Conservation (phyloP, 2,113 vertebrate species). For the Carettochelys insculpta region DNA sequence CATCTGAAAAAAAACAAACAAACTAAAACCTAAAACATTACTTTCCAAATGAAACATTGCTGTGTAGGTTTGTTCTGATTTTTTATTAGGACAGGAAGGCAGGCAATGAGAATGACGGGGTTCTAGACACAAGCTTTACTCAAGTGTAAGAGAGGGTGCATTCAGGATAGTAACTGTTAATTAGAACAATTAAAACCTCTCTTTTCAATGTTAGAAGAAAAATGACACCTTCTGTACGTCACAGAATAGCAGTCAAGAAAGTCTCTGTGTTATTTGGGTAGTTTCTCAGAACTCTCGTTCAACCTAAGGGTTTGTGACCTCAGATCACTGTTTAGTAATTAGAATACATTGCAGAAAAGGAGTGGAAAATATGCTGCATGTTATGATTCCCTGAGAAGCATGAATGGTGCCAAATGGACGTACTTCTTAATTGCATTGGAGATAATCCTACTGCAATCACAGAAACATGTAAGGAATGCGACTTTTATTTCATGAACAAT, state of each 20-base stretch:
- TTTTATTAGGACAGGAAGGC: neutral
- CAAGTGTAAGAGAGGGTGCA: neutral
- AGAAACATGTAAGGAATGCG: conserved; percentile 56
- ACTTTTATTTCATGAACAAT: conserved; percentile 53
- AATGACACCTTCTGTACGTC: neutral
- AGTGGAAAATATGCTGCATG: neutral
- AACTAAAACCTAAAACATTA: neutral
- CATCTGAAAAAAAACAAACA: conserved; percentile 43
- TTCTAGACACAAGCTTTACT: neutral
- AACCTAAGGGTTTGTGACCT: neutral
- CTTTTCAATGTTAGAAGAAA: neutral
- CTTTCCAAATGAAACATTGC: neutral
- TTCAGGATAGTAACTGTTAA: neutral
- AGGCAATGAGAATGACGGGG: neutral
- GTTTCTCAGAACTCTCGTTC: neutral
- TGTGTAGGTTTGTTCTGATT: neutral
- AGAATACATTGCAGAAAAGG: neutral
- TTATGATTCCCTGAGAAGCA: neutral
- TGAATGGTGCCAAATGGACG: conserved; percentile 38
- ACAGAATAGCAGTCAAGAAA: neutral
- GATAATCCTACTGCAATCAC: conserved; percentile 30
- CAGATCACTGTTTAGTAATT: neutral
- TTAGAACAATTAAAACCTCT: neutral
- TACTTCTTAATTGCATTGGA: conserved; percentile 51
- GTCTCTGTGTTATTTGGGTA: no score